Evolutionary conservation across 2,797 vertebrate species (phyloP).

Genomic region (Scyliorhinus canicula): DNA sequence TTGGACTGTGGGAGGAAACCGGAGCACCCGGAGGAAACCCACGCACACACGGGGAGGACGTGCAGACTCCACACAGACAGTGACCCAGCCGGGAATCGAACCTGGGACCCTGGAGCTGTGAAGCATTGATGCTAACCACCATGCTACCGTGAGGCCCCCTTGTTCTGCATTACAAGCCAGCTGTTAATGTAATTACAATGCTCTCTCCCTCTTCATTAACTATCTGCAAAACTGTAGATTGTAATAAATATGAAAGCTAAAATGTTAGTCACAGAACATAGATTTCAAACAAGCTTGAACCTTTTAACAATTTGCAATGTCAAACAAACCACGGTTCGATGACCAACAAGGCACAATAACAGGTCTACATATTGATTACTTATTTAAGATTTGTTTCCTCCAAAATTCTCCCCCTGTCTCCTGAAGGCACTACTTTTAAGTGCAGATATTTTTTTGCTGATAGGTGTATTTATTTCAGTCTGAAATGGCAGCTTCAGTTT

Average conservation of each 20-base stretch:
- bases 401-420: background rate
- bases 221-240: background rate
- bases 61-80: too few relatives aligned
- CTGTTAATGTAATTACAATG: background rate
- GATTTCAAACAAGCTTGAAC: background rate
- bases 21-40: too few relatives aligned
- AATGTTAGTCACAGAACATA: background rate
- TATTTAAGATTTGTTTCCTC: background rate
- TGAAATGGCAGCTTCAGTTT: background rate
- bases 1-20: too few relatives aligned
- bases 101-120: too few relatives aligned
- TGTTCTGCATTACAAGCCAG: too few relatives aligned
- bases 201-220: background rate
- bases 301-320: background rate
- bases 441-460: background rate
- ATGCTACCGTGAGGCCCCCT: too few relatives aligned
- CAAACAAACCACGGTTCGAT: background rate
- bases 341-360: background rate
- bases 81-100: too few relatives aligned
- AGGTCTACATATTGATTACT: background rate
- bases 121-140: too few relatives aligned
- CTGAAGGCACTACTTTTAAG: background rate
- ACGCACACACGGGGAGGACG: too few relatives aligned
- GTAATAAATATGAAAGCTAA: background rate
- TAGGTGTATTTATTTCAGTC: background rate